These are phyloP conservation scores for Diadromus collaris DNA, from an alignment of 2,888 invertebrate species.

Conservation along the genomic window DNA sequence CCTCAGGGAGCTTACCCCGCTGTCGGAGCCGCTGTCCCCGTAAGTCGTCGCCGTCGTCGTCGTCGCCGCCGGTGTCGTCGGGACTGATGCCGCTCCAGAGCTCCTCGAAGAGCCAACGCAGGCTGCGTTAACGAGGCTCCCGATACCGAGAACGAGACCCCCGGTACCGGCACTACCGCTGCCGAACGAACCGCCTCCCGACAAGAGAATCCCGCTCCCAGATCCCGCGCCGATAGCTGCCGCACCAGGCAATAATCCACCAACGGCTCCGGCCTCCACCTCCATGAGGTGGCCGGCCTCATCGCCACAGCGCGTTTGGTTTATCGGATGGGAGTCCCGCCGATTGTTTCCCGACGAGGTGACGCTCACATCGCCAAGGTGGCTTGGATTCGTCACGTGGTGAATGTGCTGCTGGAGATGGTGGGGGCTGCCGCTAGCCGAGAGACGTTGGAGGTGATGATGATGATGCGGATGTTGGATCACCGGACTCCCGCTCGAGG, in stretches of 20 bases:
- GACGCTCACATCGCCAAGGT: constrained; percentile 52
- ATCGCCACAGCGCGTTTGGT: constrained; percentile 73
- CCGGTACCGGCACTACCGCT: constrained; percentile 80
- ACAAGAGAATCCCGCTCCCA: constrained; percentile 75
- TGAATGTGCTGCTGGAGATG: constrained; percentile 68
- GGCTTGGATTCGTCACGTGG: constrained; percentile 55
- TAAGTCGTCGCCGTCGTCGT: constrained; percentile 75
- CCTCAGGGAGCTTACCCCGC: constrained; percentile 89
- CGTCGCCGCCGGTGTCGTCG: constrained; percentile 57
- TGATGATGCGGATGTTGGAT: constrained; percentile 63
- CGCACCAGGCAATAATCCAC: constrained; percentile 59
- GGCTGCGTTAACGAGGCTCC: neutral
- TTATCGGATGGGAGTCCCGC: constrained; percentile 59
- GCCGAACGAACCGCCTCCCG: constrained; percentile 81
- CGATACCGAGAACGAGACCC: constrained; percentile 1
- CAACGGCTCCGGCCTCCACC: constrained; percentile 76
- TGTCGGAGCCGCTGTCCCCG: constrained; percentile 83
- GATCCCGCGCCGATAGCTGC: constrained; percentile 75
- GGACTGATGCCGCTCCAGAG: constrained; percentile 61
- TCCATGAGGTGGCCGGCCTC: constrained; percentile 75
- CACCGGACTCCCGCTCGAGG: constrained; percentile 63
- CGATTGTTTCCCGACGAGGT: constrained; percentile 60
- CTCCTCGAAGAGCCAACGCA: constrained; percentile 22
- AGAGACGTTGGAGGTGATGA: constrained; percentile 42
- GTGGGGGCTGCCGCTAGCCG: constrained; percentile 33